Conservation (phyloP, 2,797 vertebrate species). For the Coccyzus lansbergi region DNA sequence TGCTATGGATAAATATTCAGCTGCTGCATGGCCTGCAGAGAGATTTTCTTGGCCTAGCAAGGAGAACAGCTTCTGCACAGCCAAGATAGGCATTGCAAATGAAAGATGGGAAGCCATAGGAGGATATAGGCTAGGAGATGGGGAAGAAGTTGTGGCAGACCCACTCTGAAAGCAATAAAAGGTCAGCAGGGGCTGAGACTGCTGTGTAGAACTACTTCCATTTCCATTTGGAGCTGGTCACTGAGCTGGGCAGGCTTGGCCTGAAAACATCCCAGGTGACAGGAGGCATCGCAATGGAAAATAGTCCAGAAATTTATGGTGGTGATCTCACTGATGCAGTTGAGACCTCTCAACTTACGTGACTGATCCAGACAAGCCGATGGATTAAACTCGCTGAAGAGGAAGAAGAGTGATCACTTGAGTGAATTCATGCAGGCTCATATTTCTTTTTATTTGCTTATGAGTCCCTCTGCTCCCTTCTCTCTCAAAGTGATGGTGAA, state of each 20-base stretch:
- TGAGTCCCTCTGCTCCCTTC: background rate
- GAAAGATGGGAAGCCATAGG: background rate
- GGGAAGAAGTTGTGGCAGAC: background rate
- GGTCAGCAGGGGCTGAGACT: background rate
- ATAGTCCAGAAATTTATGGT: background rate
- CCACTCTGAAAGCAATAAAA: background rate
- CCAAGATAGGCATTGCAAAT: background rate
- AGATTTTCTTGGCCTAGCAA: background rate
- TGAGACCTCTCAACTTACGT: background rate
- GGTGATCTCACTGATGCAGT: background rate
- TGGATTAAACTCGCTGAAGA: background rate
- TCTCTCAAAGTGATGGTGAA: background rate
- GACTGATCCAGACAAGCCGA: background rate
- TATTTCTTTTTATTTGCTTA: conserved; percentile 12
- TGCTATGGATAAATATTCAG: background rate
- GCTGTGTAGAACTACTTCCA: background rate
- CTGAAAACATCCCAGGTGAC: background rate
- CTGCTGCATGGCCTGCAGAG: background rate
- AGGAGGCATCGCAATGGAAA: background rate
- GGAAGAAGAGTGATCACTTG: background rate
- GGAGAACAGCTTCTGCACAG: background rate
- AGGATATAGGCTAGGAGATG: background rate
- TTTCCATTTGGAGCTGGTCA: background rate
- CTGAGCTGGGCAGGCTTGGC: background rate
- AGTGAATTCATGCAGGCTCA: background rate